Evolutionary conservation across 2,113 vertebrate species (phyloP).

Genomic region (Gymnobelideus leadbeateri): DNA sequence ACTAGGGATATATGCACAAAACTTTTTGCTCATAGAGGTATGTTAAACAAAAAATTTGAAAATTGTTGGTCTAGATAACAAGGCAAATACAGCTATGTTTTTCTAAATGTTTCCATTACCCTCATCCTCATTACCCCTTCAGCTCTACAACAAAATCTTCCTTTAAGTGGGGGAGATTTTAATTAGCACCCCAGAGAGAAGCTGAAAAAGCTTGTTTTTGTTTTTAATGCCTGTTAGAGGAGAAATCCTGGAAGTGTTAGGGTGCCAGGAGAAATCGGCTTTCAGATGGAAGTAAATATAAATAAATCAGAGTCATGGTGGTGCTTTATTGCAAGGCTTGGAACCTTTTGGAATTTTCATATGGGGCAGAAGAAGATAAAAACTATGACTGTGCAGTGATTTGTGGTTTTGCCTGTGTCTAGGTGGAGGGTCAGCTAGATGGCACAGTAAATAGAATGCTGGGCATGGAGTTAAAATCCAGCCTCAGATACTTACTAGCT

Average conservation of each 20-base stretch:
- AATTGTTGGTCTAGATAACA: not conserved
- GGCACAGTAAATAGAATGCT: too few relatives aligned
- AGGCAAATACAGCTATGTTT: conserved; percentile 10
- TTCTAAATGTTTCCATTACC: conserved; percentile 4
- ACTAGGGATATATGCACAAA: not conserved
- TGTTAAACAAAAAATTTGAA: not conserved
- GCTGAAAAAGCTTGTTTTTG: conserved; percentile 33
- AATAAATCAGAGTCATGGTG: conserved; percentile 14
- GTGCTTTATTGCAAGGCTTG: not conserved
- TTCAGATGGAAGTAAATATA: not conserved
- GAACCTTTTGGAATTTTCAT: conserved; percentile 17
- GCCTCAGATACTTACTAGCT: not conserved
- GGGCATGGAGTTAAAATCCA: not conserved
- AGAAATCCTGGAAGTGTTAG: conserved; percentile 26
- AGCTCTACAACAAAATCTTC: conserved; percentile 1
- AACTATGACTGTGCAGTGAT: not conserved
- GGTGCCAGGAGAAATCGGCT: not conserved
- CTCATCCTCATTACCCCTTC: not conserved
- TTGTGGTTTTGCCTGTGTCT: not conserved
- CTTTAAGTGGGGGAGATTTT: conserved; percentile 26
- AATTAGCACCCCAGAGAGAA: conserved; percentile 42
- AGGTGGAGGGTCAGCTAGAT: not conserved
- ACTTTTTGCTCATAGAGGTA: not conserved
- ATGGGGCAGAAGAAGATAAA: conserved; percentile 5
- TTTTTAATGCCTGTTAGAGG: conserved; percentile 29